Evolutionary conservation across 2,888 invertebrate species (phyloP).

Genomic region (Pristionchus arcanus): DNA sequence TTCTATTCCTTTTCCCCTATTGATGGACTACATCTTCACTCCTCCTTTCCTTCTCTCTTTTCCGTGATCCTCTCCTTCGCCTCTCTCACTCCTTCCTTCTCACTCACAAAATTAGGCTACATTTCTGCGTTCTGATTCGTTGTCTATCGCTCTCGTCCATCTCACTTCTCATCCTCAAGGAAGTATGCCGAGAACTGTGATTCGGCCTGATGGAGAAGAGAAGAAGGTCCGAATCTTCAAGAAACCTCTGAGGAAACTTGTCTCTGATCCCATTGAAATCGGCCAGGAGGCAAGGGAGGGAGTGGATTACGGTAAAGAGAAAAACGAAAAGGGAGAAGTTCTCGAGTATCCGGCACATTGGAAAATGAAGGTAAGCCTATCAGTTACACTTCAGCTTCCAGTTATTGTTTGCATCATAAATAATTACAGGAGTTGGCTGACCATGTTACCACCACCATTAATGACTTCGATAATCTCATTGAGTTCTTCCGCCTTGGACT

Average conservation of each 20-base stretch:
- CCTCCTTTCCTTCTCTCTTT: neutral
- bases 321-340: neutral
- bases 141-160: neutral
- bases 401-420: neutral
- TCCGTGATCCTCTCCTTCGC: neutral
- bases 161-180: neutral
- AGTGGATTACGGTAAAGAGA: neutral
- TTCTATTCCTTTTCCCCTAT: neutral
- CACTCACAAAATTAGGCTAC: slow-evolving; percentile 40
- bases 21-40: slow-evolving; percentile 1
- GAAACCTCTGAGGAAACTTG: too few relatives aligned
- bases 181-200: neutral
- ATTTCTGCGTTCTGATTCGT: slow-evolving; percentile 46
- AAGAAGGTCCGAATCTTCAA: too few relatives aligned
- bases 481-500: slow-evolving; percentile 1
- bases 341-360: neutral
- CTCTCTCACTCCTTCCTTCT: neutral
- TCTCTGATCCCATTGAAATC: neutral
- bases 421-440: neutral
- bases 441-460: neutral
- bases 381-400: neutral
- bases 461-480: neutral
- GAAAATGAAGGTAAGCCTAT: slow-evolving; percentile 8
- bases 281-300: neutral
- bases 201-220: too few relatives aligned